Evolutionary conservation across 2,797 vertebrate genomes (phyloP), one percentile per base, ranked within the genome.

Genomic region (Vespertilio murinus): DNA sequence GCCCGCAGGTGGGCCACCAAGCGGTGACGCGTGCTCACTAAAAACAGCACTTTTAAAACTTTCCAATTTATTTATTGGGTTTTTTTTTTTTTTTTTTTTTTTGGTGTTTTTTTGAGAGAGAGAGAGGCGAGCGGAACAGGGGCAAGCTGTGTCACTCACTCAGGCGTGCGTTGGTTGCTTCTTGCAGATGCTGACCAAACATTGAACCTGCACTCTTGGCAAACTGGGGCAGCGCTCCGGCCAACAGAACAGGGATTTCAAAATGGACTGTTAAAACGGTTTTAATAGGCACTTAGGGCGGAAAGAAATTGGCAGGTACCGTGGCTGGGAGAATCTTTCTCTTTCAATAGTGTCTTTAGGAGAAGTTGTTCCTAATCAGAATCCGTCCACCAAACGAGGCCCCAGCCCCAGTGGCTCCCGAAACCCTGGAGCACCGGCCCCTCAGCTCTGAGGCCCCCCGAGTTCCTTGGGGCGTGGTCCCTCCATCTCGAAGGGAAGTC

Each of bases 301-400:
- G 40, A 94, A 88, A 61, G 38, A 90, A 91, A 85, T 23, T 69
- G 45, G 65, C 4, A 61, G 16, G 18, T 33, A 49, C 35, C 7
- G 30, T 67, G 30, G 40, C 59, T n/a, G 25, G 40, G 77, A 14
- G 14, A 71, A 22, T 80, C 67, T 69, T 94, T 90, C n/a, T 56
- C 11, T 20, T 75, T 77, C 20, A 87, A 23, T 79, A 84, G 81
- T 56, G 73, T 3, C 9, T 73, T 61, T 79, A 91, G 14, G 18
- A 86, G 5, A 93, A 73, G 77, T 79, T 54, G 81, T 61, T 96
- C 40, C 59, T 17, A 75, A 91, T 81, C 61, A 78, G n/a, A 94
- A 81, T 40, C 3, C 23, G 47, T 2, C 77, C 54, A 92, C 1
- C 13, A 88, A 59, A 84, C 64, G 88, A 77, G n/a, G 84, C 35